phyloP scores from a whole-genome alignment of 2,888 invertebrate genomes.

The Athalia circularis region DNA sequence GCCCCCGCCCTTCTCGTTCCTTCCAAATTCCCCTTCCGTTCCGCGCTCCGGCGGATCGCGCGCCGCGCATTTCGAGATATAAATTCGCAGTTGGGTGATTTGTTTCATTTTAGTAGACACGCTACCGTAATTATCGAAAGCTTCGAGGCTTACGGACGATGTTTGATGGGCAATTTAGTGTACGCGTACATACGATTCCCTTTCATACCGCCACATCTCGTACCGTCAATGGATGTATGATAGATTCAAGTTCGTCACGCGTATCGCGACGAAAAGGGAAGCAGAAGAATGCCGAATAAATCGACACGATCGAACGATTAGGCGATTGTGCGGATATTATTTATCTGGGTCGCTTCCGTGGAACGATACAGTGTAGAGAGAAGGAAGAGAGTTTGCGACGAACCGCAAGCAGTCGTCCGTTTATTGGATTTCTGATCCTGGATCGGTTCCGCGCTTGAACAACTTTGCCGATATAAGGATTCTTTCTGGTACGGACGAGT shows the following conservation, averaged over 20 bases:
- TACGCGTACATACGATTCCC: neutral
- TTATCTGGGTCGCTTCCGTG: too few species aligned
- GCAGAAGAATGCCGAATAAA: too few species aligned
- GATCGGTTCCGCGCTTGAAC: conserved; percentile 14
- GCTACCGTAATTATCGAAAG: conserved; percentile 44
- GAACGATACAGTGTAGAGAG: neutral
- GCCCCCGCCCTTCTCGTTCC: neutral
- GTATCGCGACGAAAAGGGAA: too few species aligned
- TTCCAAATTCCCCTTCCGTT: too few species aligned
- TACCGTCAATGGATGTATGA: neutral
- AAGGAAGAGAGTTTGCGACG: conserved; percentile 25
- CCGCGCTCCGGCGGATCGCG: neutral
- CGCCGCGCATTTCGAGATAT: neutral
- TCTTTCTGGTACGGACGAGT: conserved; percentile 7
- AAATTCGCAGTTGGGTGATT: conserved; percentile 40
- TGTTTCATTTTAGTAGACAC: conserved; percentile 47
- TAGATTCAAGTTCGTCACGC: neutral
- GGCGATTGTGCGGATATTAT: too few species aligned
- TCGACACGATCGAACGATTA: too few species aligned
- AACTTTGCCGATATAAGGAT: conserved; percentile 35
- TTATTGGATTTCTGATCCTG: conserved; percentile 12
- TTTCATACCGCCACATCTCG: too few species aligned
- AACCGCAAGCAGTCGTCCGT: conserved; percentile 26
- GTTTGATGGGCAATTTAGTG: conserved; percentile 42
- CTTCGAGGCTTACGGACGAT: conserved; percentile 45